Base-by-base conservation (phyloP, 2,113 vertebrate species). In the Rhineura floridana region DNA sequence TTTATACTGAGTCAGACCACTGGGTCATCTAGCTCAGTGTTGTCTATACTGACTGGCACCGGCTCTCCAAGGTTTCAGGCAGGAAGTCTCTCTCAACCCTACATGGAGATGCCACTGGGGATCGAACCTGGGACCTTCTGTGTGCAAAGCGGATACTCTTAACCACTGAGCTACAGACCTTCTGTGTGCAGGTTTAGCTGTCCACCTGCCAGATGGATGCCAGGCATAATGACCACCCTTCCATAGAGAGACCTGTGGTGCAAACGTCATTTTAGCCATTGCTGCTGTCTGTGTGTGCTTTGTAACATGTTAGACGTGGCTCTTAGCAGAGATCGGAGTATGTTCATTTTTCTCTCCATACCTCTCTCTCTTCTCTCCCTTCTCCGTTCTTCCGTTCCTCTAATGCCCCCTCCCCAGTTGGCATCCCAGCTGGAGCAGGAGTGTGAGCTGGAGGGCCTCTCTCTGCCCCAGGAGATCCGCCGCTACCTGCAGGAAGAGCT, bases 391-490 rank as follows among this genome's bases (percentile, higher is more conserved):
- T 33, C 78, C 50, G 1, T 12, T 36, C 23, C 7, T 21, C 17
- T 5, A 33, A 75, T 17, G 2, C 19, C 33, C 15, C 3, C 6
- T 28, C 44, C n/a, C 25, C 94, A 98, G 98, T 89, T 96, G 52
- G 88, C 92, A 92, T 87, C 93, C 25, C 94, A 96, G 91, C 76
- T 98, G 91, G 94, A 95, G 83, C 88, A 69, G n/a, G 94, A 97
- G 13, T 95, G 97, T 50, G 94, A 97, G 12, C 94, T 96, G 2
- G 98, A 97, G 89, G 91, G 91, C 9, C 93, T 87, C 1, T 91
- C 73, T 1, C 94, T 98, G 25, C 97, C 96, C 0, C 97, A 97
- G 79, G 98, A 98, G 86, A 96, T 98, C 93, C 93, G 95, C 76
- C 90, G 95, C 83, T 97, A 97, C 93, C 96, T 98, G 86, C 96